Evolutionary conservation across 2,113 vertebrate species (phyloP).

Genomic region (Pangasianodon gigas): DNA sequence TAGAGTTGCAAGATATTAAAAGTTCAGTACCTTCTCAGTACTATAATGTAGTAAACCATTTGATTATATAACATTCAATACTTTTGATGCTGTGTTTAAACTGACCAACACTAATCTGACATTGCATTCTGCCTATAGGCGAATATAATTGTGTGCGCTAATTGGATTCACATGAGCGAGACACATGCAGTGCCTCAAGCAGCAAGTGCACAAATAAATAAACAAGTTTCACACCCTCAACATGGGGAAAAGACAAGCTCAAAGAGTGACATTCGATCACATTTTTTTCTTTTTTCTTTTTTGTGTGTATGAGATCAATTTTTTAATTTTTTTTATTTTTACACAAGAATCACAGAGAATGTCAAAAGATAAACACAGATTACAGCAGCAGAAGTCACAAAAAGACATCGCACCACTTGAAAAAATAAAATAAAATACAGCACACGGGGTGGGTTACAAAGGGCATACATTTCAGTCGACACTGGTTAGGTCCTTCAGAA

Average conservation of each 20-base stretch:
- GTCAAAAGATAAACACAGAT: neutral
- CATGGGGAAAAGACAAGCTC: neutral
- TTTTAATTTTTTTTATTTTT: too few relatives aligned
- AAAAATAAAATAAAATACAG: neutral
- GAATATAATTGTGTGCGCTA: neutral
- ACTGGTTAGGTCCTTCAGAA: neutral
- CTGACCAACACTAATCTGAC: neutral
- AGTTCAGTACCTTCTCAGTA: neutral
- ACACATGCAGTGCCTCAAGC: neutral
- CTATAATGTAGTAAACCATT: neutral
- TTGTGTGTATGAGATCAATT: neutral
- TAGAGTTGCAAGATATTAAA: neutral
- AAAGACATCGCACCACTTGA: neutral
- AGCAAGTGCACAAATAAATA: neutral
- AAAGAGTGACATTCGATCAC: neutral
- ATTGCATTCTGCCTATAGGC: constrained; percentile 5
- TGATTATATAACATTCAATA: neutral
- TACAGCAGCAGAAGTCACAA: neutral
- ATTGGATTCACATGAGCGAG: constrained; percentile 8
- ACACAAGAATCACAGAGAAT: neutral
- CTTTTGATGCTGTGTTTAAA: neutral
- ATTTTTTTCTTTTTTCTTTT: neutral
- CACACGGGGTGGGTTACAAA: neutral
- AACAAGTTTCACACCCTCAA: neutral
- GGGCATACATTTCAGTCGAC: neutral